Base-by-base conservation (phyloP, 1,140 invertebrate genomes). In the Magallana ariakensis region DNA sequence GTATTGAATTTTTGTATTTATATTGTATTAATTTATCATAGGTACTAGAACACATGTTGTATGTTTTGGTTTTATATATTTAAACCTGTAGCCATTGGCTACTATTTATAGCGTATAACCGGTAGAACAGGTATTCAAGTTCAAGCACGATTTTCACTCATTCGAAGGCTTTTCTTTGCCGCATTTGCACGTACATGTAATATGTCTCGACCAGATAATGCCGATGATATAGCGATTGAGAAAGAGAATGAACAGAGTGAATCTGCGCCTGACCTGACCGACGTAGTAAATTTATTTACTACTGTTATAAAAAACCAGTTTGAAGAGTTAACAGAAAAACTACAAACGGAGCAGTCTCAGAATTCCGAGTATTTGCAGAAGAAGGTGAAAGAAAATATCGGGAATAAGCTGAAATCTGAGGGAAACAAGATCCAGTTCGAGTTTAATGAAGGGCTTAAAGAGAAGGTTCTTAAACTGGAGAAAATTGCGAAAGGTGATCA, bases 381-480 rank as follows among this genome's bases (percentile, higher is more conserved):
- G n/a, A 83, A 83, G 22, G 33, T 83, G 54, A 83, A 83, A 0
- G 81, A 57, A 80, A 80, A 80, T n/a, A 83, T 16, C 16, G 16
- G 11, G 54, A 83, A 19, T 57, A 83, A 83, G 8, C 55, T 83
- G 3, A n/a, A 58, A 55, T 19, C 16, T 5, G 81, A 57, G 26
- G 81, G 81, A 19, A 83, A 83, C 19, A 55, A 13, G 22, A 83
- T 83, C 19, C 81, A 83, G 19, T 83, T n/a, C 54, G 19, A 55
- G 16, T 83, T 83, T 56, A 83, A 57, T 10, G 81, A 83, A 13
- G 81, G n/a, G 2, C 33, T 80, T 15, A 80, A 80, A 80, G 75
- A 80, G 22, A 80, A 80, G 46, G 9, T 53, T 5, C 70, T 33
- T 33, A 80, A 80, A 80, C 3, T 60, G 58, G 58, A 60, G 15